phyloP scores from a whole-genome alignment of 2,797 vertebrate genomes.

The Intellagama lesueurii region DNA sequence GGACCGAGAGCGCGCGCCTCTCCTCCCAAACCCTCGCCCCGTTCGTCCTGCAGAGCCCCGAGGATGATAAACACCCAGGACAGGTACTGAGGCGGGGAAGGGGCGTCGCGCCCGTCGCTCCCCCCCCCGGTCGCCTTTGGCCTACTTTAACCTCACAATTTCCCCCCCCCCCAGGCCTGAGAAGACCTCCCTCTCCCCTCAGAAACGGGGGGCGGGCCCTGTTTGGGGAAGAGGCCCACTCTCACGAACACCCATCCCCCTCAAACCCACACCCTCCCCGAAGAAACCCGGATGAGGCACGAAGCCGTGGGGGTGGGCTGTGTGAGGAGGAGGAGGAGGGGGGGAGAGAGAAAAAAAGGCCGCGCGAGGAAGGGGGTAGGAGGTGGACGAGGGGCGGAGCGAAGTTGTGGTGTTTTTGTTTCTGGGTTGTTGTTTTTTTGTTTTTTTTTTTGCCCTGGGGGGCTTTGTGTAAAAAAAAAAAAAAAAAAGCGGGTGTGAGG shows the following conservation, averaged over 20 bases:
- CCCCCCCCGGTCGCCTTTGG: neutral
- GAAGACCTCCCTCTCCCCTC: neutral
- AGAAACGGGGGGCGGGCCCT: neutral
- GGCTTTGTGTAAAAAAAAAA: too few species aligned
- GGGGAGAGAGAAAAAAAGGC: neutral
- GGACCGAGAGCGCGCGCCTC: conserved; percentile 55
- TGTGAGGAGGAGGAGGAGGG: neutral
- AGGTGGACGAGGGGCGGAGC: too few species aligned
- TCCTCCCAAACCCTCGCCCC: conserved; percentile 18
- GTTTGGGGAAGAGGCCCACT: neutral
- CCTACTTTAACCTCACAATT: too few species aligned
- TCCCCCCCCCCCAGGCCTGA: too few species aligned
- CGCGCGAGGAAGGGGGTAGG: too few species aligned
- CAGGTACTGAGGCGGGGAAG: conserved; percentile 65
- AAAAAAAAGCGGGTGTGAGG: neutral
- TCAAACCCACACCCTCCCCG: too few species aligned
- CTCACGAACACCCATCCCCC: neutral
- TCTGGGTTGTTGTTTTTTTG: too few species aligned
- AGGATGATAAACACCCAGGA: conserved; percentile 84
- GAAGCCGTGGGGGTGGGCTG: neutral
- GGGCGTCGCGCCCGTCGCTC: neutral
- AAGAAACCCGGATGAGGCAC: conserved; percentile 1
- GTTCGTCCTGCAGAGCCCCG: conserved; percentile 61
- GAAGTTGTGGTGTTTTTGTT: too few species aligned
- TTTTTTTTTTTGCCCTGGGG: too few species aligned